Conservation (phyloP, 2,113 vertebrate species). For the Saimiri boliviensis region DNA sequence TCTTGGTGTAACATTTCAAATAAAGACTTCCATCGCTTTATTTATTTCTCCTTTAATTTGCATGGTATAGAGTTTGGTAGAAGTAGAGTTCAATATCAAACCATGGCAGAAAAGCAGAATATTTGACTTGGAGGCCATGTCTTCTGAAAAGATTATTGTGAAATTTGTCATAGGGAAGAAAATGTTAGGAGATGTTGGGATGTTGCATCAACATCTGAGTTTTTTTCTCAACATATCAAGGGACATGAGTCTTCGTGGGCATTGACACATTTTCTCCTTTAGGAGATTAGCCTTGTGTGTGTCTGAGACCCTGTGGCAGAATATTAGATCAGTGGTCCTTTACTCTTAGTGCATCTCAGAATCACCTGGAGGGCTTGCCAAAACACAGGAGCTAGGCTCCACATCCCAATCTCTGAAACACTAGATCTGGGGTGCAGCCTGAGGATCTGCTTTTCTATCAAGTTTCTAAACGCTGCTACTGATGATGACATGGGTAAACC, state of each 20-base stretch:
- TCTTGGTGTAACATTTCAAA: conserved; percentile 68
- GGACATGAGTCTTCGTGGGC: not conserved
- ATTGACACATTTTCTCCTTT: not conserved
- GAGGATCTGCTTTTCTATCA: not conserved
- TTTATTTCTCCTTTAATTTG: conserved; percentile 69
- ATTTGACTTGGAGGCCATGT: not conserved
- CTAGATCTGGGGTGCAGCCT: not conserved
- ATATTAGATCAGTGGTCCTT: not conserved
- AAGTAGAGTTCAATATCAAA: conserved; percentile 19
- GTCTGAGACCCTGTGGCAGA: not conserved
- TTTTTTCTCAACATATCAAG: not conserved
- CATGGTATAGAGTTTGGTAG: conserved; percentile 32
- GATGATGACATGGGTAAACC: not conserved
- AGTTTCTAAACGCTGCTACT: not conserved
- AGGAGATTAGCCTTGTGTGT: not conserved
- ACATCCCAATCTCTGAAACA: not conserved
- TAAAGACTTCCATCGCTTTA: conserved; percentile 32
- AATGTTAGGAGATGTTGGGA: not conserved
- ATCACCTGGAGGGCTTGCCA: not conserved
- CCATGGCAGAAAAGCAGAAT: conserved; percentile 23
- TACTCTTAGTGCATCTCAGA: not conserved
- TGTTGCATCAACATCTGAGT: not conserved
- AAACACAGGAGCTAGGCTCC: not conserved
- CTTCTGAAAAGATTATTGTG: not conserved
- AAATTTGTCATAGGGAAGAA: not conserved